These are phyloP conservation scores for Andrena fulva DNA, from an alignment of 2,888 invertebrate species.

Conservation along the genomic window DNA sequence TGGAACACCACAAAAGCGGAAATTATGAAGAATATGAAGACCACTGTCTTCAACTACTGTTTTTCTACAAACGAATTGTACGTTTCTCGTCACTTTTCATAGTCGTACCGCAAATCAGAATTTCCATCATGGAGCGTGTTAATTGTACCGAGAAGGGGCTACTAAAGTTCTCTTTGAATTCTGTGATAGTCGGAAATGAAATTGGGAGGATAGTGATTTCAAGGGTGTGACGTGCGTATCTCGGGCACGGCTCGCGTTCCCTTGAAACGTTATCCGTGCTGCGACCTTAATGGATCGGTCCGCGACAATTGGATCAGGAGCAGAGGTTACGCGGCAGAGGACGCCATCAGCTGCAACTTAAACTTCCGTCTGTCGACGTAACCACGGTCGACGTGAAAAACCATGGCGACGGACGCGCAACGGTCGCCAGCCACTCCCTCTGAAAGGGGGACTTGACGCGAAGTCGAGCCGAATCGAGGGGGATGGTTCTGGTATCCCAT, in stretches of 20 bases:
- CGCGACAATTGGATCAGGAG: conserved; percentile 57
- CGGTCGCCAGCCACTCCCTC: conserved; percentile 36
- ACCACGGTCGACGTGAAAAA: conserved; percentile 32
- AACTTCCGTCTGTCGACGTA: conserved; percentile 31
- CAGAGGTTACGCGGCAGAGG: conserved; percentile 12
- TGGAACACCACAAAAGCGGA: too few relatives aligned
- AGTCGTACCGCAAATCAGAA: too few relatives aligned
- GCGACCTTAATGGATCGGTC: conserved; percentile 53
- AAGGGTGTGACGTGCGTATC: not conserved
- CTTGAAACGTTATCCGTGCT: conserved; percentile 43
- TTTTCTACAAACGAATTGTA: too few relatives aligned
- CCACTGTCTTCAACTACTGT: too few relatives aligned
- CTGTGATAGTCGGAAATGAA: not conserved
- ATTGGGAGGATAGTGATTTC: not conserved
- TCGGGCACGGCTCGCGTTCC: conserved; percentile 9
- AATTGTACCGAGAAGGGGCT: too few relatives aligned
- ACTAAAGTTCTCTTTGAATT: too few relatives aligned
- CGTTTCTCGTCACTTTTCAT: too few relatives aligned
- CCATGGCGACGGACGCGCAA: conserved; percentile 34
- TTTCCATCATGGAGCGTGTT: too few relatives aligned
- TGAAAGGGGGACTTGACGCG: conserved; percentile 21
- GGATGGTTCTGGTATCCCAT: conserved; percentile 25
- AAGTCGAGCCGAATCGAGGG: conserved; percentile 29
- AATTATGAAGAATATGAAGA: too few relatives aligned
- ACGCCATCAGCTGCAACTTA: conserved; percentile 54